Evolutionary conservation across 2,797 vertebrate genomes (phyloP).

Genomic region (Sylvia borin): DNA sequence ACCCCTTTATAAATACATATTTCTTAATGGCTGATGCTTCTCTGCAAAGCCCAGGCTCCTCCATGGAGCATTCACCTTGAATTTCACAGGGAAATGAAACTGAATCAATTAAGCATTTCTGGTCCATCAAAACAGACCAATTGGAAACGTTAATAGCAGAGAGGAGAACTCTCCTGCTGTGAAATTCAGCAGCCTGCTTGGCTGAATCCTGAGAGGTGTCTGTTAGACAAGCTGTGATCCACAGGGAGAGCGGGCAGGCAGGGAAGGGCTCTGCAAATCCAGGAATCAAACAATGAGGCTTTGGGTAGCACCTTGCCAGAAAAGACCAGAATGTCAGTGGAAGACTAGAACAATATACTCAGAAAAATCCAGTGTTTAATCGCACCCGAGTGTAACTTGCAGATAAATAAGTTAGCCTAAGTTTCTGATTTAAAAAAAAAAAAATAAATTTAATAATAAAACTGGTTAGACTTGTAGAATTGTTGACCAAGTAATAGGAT

Average conservation of each 20-base stretch:
- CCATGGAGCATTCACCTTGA: not conserved
- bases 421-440: not conserved
- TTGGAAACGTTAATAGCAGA: not conserved
- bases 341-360: not conserved
- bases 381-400: not conserved
- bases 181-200: not conserved
- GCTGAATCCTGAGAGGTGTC: not conserved
- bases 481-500: slow-evolving; percentile 27
- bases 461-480: slow-evolving; percentile 51
- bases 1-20: not conserved
- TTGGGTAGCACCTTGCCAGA: not conserved
- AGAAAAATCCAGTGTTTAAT: not conserved
- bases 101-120: not conserved
- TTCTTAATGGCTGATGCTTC: not conserved
- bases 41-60: not conserved
- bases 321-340: not conserved
- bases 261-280: not conserved
- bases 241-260: not conserved
- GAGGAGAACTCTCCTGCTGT: not conserved
- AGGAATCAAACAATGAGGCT: not conserved
- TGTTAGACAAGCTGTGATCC: slow-evolving; percentile 2
- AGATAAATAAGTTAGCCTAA: not conserved
- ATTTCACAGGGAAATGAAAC: not conserved
- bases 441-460: not conserved
- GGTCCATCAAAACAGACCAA: slow-evolving; percentile 5